Evolutionary conservation across 2,888 invertebrate species (phyloP), one percentile per base, ranked within the genome.

Genomic region (Mimas tiliae): DNA sequence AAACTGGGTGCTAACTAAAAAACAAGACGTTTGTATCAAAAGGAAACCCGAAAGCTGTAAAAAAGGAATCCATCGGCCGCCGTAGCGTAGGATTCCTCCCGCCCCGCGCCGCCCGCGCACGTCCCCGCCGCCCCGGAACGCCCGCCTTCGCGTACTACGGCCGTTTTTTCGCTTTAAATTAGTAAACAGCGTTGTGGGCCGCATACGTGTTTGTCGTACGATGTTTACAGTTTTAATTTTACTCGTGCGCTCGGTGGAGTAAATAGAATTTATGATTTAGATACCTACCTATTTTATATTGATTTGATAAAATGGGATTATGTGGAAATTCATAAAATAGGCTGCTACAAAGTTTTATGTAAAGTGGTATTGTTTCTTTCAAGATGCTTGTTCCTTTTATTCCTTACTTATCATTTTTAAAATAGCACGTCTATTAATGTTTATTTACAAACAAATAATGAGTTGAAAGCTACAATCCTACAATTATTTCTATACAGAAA

Each of bases 1-100:
- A 91, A 89, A 92, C 83, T 83, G 82, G 89, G 90, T 87, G 83
- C 80, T 82, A 77, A 81, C 83, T 86, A 89, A 92, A 92, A 92
- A 92, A 89, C 87, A 80, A 80, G 85, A 84, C 84, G 80, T 76
- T 76, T 81, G 80, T 84, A 85, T 83, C 86, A 82, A 88, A 87
- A 88, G 88, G 89, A 85, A 89, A 88, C 88, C 86, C 87, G 88
- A 87, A 81, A 80, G 81, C 77, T 76, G 78, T 75, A 89, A 90
- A 88, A 89, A 88, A 85, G 80, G 79, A 3, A 74, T 74, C 76
- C 78, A 72, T 74, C 78, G 78, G 68, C 74, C 73, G 74, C 74
- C 81, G 80, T 89, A 87, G 84, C 85, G 91, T 89, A 89, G 87
- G 82, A 86, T 83, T 76, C 76, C 62, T 53, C 58, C 73, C 70